A percentile compares a stretch with the other conserved stretches of the same genome.
These are phyloP conservation scores for Hystrix cristata DNA, from an alignment of 2,113 vertebrate genomes.

Conservation along the genomic window DNA sequence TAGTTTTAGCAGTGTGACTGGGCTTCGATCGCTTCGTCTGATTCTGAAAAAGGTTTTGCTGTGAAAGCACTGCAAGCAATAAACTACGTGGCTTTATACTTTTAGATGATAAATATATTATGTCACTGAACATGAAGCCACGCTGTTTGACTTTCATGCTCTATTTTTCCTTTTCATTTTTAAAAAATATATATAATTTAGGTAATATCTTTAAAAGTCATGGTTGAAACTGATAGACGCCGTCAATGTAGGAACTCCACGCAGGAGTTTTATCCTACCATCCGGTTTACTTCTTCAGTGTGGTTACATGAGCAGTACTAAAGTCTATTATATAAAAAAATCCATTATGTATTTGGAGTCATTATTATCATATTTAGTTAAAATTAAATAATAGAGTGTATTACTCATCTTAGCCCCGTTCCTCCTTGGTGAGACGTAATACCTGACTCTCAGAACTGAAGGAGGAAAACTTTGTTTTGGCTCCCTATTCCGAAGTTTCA, in stretches of 20 bases:
- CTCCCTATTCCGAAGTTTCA: not conserved
- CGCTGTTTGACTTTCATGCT: not conserved
- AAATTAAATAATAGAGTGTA: not conserved
- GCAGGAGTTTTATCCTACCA: not conserved
- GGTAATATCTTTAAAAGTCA: not conserved
- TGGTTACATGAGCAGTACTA: not conserved
- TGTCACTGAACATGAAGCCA: not conserved
- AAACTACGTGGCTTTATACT: not conserved
- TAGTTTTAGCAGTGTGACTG: not conserved
- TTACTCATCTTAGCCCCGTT: not conserved
- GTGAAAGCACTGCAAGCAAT: not conserved
- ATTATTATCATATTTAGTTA: not conserved
- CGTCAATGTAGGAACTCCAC: not conserved
- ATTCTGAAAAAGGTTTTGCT: not conserved
- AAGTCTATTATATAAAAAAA: not conserved
- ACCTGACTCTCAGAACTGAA: not conserved
- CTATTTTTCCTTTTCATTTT: not conserved
- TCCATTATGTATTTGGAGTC: not conserved
- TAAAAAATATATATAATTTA: not conserved
- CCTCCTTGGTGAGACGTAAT: not conserved
- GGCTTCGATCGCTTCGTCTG: not conserved
- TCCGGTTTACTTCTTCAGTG: not conserved
- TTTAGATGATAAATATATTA: slow-evolving; percentile 3
- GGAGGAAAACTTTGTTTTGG: not conserved
- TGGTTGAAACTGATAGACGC: not conserved